phyloP scores from a whole-genome alignment of 2,797 vertebrate species.

The Holocentrus rufus region DNA sequence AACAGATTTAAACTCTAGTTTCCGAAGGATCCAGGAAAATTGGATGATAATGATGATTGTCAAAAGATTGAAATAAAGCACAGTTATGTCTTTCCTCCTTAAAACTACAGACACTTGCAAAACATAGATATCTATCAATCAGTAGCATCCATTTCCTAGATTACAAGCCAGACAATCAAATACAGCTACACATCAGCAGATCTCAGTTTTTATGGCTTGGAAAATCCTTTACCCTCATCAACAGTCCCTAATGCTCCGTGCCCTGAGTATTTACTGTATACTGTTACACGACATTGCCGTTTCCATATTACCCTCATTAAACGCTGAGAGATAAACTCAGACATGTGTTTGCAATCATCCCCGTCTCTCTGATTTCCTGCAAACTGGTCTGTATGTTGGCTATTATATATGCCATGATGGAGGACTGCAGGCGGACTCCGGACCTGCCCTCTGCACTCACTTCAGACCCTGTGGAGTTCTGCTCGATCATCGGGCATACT shows the following conservation, averaged over 20 bases:
- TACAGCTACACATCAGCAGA: slow-evolving; percentile 6
- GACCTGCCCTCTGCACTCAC: slow-evolving; percentile 40
- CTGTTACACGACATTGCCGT: slow-evolving; percentile 57
- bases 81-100: not conserved
- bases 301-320: slow-evolving; percentile 71
- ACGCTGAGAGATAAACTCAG: slow-evolving; percentile 67
- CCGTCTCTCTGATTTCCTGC: slow-evolving; percentile 70
- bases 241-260: slow-evolving; percentile 33
- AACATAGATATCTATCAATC: slow-evolving; percentile 4
- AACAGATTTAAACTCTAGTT: not conserved
- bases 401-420: slow-evolving; percentile 54
- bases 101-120: not conserved
- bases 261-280: slow-evolving; percentile 54
- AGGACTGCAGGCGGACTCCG: slow-evolving; percentile 42
- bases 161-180: slow-evolving; percentile 4
- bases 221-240: slow-evolving; percentile 21
- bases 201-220: slow-evolving; percentile 5
- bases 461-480: slow-evolving; percentile 18
- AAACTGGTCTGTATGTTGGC: slow-evolving; percentile 50
- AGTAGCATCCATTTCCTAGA: not conserved
- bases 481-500: slow-evolving; percentile 31
- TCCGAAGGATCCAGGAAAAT: not conserved
- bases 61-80: not conserved
- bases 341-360: slow-evolving; percentile 76
- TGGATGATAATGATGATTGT: not conserved